Conservation (phyloP, 2,888 invertebrate species). For the Drosophila suboccidentalis region DNA sequence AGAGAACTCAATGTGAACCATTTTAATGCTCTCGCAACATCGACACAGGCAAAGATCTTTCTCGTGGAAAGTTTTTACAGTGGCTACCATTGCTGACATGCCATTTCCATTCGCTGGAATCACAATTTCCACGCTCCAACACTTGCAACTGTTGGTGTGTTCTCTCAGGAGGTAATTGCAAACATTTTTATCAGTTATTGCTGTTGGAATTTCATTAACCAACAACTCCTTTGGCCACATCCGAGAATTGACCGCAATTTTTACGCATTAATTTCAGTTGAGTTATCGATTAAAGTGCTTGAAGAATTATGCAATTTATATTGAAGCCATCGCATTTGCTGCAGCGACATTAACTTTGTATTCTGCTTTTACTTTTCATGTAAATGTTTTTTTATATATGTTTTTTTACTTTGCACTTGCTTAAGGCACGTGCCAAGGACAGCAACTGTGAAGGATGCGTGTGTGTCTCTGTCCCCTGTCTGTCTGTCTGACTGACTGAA, state of each 20-base stretch:
- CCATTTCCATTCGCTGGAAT: not conserved
- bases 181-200: slow-evolving; percentile 31
- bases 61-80: slow-evolving; percentile 19
- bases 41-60: slow-evolving; percentile 13
- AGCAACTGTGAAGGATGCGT: slow-evolving; percentile 36
- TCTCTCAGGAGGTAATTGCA: slow-evolving; percentile 11
- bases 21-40: slow-evolving; percentile 25
- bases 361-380: slow-evolving; percentile 4
- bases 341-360: slow-evolving; percentile 7
- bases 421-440: slow-evolving; percentile 55
- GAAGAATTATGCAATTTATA: slow-evolving; percentile 80
- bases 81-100: slow-evolving; percentile 25
- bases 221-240: slow-evolving; percentile 12
- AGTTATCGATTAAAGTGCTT: slow-evolving; percentile 64
- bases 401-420: slow-evolving; percentile 22
- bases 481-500: slow-evolving; percentile 37
- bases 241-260: slow-evolving; percentile 24
- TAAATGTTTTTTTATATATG: not conserved
- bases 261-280: slow-evolving; percentile 57
- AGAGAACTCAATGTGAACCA: slow-evolving; percentile 6
- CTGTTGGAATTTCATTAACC: slow-evolving; percentile 38
- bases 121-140: slow-evolving; percentile 19
- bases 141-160: not conserved
- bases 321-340: slow-evolving; percentile 37
- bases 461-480: slow-evolving; percentile 24